Evolutionary conservation across 2,888 invertebrate genomes (phyloP), one percentile per base, ranked within the genome.

Genomic region (Piscicola geometra): DNA sequence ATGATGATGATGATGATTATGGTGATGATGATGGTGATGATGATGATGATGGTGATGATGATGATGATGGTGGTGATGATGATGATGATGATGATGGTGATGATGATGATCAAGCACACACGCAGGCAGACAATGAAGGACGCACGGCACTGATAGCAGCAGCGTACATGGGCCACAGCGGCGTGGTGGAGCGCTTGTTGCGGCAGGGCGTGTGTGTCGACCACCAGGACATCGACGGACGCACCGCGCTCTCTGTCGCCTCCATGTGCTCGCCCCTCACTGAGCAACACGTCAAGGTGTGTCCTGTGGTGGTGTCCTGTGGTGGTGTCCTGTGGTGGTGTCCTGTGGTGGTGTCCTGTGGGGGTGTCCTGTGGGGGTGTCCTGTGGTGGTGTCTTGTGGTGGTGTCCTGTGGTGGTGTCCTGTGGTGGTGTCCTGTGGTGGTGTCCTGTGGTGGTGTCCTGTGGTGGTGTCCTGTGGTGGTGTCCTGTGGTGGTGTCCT

Each of bases 211-310:
- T 84, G 0, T 79, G 82, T 73, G 82, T 85, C 71, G 82, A 85
- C 78, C 88, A 90, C 32, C 91, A 93, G 1, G 96, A 96, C 86
- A 91, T 92, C 52, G 95, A 95, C 85, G 94, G 93, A 12, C 89
- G 95, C 78, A 96, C 95, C 0, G 93, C 95, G 0, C 88, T 96
- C 66, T 93, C 95, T 30, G 85, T 85, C 0, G 85, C 85, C 0
- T 83, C 85, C 2, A 79, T 85, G 64, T 85, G 85, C 79, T 82
- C 84, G 50, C 83, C 84, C 0, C 80, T 80, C 30, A 91, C 90
- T 78, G 82, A 83, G 76, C 83, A 83, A 32, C 84, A 85, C 79
- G 81, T 86, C 71, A 76, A 75, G 76, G 78, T 78, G 36, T 18
- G 33, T 56, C 18, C 2, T 21, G 15, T 25, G 18, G 25, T 28